A percentile compares a stretch with the other conserved stretches of the same genome.
These are phyloP conservation scores for Aphaenogaster ashmeadi DNA, from an alignment of 1,140 invertebrate genomes.

Conservation along the genomic window DNA sequence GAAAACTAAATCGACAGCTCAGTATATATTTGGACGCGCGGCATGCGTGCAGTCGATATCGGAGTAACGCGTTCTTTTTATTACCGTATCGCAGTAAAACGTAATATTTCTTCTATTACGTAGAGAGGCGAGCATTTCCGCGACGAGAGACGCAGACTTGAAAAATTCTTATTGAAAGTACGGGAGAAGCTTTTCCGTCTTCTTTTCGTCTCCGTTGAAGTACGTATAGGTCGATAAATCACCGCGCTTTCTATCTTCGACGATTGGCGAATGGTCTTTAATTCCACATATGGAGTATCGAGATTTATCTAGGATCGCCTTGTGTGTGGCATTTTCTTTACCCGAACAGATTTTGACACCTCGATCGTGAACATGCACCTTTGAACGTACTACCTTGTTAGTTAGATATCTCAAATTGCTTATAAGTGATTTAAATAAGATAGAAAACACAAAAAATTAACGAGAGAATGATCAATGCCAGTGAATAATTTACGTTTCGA, in stretches of 20 bases:
- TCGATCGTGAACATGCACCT: not conserved
- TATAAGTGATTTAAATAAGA: not conserved
- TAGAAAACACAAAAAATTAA: not conserved
- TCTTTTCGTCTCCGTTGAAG: not conserved
- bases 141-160: not conserved
- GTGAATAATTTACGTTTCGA: not conserved
- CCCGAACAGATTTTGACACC: not conserved
- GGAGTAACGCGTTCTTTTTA: not conserved
- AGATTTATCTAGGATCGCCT: slow-evolving; percentile 10
- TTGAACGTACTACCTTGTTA: not conserved
- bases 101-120: not conserved
- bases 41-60: not conserved
- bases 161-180: slow-evolving; percentile 39
- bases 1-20: not conserved
- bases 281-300: slow-evolving; percentile 19
- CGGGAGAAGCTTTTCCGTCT: slow-evolving; percentile 17
- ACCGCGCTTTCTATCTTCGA: slow-evolving; percentile 3
- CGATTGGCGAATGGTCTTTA: slow-evolving; percentile 6
- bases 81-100: not conserved
- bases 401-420: not conserved
- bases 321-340: not conserved
- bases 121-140: not conserved
- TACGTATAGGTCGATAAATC: slow-evolving; percentile 26
- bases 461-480: too few species aligned
- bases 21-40: slow-evolving; percentile 7